Evolutionary conservation across 1,140 invertebrate genomes (phyloP).

Genomic region (Adelges cooleyi): DNA sequence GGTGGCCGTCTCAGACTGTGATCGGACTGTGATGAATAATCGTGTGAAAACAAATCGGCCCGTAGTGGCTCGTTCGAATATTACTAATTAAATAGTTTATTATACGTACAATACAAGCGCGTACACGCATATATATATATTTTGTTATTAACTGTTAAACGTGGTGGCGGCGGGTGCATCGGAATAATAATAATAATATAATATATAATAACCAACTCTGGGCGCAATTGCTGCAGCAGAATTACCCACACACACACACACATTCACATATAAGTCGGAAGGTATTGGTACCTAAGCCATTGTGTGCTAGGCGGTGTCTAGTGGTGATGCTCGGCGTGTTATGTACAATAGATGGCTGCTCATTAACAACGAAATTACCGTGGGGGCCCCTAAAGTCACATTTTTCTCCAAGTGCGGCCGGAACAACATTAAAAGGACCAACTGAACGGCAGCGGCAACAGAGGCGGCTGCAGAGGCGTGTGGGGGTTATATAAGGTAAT

Average conservation of each 20-base stretch:
- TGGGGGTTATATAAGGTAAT: constrained; percentile 5
- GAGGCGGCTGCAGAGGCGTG: neutral
- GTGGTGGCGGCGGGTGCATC: neutral
- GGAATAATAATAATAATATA: constrained; percentile 1
- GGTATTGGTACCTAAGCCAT: too few relatives aligned
- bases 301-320: too few relatives aligned
- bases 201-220: too few relatives aligned
- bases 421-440: constrained; percentile 3
- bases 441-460: neutral
- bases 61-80: neutral
- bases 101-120: neutral
- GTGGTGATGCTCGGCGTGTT: too few relatives aligned
- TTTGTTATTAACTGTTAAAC: constrained; percentile 11
- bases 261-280: neutral
- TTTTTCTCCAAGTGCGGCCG: constrained; percentile 1
- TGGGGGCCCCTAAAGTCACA: neutral
- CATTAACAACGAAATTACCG: constrained; percentile 14
- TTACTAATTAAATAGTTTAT: too few relatives aligned
- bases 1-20: too few relatives aligned
- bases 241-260: neutral
- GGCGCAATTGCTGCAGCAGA: too few relatives aligned
- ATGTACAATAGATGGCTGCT: neutral
- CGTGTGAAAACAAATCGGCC: constrained; percentile 22
- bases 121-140: neutral
- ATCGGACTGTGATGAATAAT: constrained; percentile 11